Base-by-base conservation (phyloP, 2,888 invertebrate species). In the Leptinotarsa haldemani region DNA sequence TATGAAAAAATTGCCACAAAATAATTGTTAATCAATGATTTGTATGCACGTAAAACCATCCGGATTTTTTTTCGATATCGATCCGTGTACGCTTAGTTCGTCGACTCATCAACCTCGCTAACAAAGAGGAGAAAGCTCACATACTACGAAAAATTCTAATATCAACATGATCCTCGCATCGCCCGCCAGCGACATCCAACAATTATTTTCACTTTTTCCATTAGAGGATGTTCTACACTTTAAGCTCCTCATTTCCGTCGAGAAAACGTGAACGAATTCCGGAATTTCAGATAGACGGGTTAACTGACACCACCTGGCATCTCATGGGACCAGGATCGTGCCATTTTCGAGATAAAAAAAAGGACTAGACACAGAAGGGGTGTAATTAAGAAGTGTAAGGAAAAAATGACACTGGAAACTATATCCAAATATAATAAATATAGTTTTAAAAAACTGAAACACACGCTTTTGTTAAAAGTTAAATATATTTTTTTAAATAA, bases 201-300 rank as follows among this genome's bases (percentile, higher is more conserved):
- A 61, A 61, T 15, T 30, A 61, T 61, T 61, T 61, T 61, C 61
- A 61, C 61, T 61, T 61, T 61, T 61, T 61, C 61, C 61, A 61
- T 61, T 61, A 61, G 30, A 61, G 61, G 30, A 30, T 13, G 30
- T 25, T 25, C 2, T 30, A 30, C 30, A 30, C 7, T n/a, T 13
- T 30, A 16, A 61, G 61, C 56, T 56, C 5, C 56, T 22, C 13
- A 56, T 56, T 56, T 56, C 56, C 56, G 56, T 3, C 9, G 2
- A 56, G 18, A 56, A 56, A 20, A 61, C 61, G 61, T 61, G 61
- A 61, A 9, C 22, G 20, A 30, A 61, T 61, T 25, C 61, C 25
- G 30, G 25, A 30, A 25, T 15, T 30, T 61, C 61, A 61, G 25
- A 25, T n/a, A 4, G 61, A 30, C 25, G 16, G 25, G 30, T 61